Base-by-base conservation (phyloP, 2,888 invertebrate genomes). In the Drosophila antonietae region DNA sequence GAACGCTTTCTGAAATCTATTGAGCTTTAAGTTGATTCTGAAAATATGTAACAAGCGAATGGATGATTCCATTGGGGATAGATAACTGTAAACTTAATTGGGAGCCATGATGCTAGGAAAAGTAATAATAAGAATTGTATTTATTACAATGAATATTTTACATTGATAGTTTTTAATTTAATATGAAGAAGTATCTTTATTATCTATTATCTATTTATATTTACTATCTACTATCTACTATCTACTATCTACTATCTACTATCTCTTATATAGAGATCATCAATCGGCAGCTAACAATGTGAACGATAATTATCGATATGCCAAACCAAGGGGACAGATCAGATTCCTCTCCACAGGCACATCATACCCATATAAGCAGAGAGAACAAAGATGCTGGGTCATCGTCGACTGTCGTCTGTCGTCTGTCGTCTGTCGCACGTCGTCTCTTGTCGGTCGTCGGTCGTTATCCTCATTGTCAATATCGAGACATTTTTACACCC, bases 291-390 rank as follows among this genome's bases (percentile, higher is more conserved):
- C 68, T 56, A 89, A 75, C 84, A 65, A 53, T 55, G 59, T 46
- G 62, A 63, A 47, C 64, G 68, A 78, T 80, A 86, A 88, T 88
- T 78, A 89, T 87, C 88, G 73, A 73, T 83, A 75, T 75, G 83
- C 71, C 82, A 81, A 76, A 61, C 46, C 58, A 68, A 73, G 81
- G 56, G 58, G 65, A 66, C 56, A 71, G 46, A 58, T 89, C 66
- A 63, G 47, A 56, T 44, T 66, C 60, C 57, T 33, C 46, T 18
- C 15, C 12, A 49, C 43, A 53, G 20, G 20, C 58, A 14, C 14
- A 6, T 14, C 37, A 7, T 1, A 55, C 35, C 33, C 44, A 63
- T 47, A 28, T 9, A 28, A 10, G 39, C 10, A 33, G 3, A 70
- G 23, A 12, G 59, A 14, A 65, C 64, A 68, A 82, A 79, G 83